These are phyloP conservation scores for Rousettus madagascariensis DNA, from an alignment of 2,797 vertebrate species.

Conservation along the genomic window DNA sequence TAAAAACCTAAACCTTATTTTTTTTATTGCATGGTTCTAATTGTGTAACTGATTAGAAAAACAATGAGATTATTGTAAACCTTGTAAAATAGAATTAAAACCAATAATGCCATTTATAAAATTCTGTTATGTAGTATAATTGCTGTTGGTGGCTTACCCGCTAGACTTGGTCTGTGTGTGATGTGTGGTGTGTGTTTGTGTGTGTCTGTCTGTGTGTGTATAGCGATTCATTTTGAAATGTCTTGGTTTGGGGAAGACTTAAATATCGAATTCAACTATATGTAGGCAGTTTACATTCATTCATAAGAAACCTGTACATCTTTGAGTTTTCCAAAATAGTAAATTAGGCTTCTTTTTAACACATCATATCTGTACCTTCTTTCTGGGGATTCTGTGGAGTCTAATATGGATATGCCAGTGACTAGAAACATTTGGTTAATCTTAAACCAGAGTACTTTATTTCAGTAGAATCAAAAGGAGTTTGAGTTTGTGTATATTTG, in stretches of 20 bases:
- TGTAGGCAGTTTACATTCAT: neutral
- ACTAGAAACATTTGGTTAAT: slow-evolving; percentile 17
- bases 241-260: slow-evolving; percentile 18
- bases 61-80: neutral
- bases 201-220: neutral
- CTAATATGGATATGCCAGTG: neutral
- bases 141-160: neutral
- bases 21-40: slow-evolving; percentile 26
- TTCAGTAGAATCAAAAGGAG: slow-evolving; percentile 18
- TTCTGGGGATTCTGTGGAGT: neutral
- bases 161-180: neutral
- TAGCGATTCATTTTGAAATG: slow-evolving; percentile 6
- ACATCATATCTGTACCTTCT: neutral
- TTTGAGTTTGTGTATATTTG: slow-evolving; percentile 24
- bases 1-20: neutral
- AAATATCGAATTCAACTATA: slow-evolving; percentile 14
- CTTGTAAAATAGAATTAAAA: slow-evolving; percentile 5
- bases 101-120: neutral
- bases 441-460: neutral
- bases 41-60: slow-evolving; percentile 44
- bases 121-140: neutral
- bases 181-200: neutral
- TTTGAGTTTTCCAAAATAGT: neutral
- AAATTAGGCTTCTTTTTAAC: neutral
- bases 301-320: neutral